Evolutionary conservation across 2,888 invertebrate species (phyloP), one percentile per base, ranked within the genome.

Genomic region (Hetaerina titia): DNA sequence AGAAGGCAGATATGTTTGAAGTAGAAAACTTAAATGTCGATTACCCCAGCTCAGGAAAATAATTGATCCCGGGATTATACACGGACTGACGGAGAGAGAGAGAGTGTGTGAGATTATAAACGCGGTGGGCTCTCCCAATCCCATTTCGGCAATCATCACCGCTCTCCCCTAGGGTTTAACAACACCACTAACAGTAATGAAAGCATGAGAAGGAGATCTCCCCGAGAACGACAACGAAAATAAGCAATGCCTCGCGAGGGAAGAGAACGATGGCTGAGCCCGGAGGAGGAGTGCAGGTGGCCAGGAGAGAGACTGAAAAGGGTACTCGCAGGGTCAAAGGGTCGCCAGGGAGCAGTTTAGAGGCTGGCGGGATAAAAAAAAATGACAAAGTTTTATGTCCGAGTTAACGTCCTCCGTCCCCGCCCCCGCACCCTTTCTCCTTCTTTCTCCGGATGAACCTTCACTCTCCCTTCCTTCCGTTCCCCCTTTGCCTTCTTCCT

Each of bases 301-400:
- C 2, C n/a, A 4, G 13, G 25, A 31, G 81, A n/a, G 81, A 81
- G 31, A 31, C 81, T 81, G 81, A 81, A 81, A 81, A 81, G 81
- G 81, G 25, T 81, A 81, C 31, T 81, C 81, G 25, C 81, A 22
- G 81, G 81, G 81, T 81, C 81, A 81, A 81, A 81, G 81, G 81
- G 81, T 81, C 81, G 81, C 81, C 25, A 81, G 81, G 81, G 81
- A 81, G 81, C 81, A 81, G 81, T 81, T 81, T 81, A 81, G 81
- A 74, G 31, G n/a, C 81, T 81, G 81, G 81, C 81, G 81, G 13
- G 81, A 81, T 81, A 31, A 81, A 81, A 81, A 22, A 81, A 81
- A 81, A 81, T 81, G 81, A 31, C 31, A 81, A 31, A 81, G 81
- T 81, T 81, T 81, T 81, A 81, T 81, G 31, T 81, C 25, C 81